These are phyloP conservation scores for Drosophila atroscutellata DNA, from an alignment of 2,888 invertebrate genomes.

Conservation along the genomic window DNA sequence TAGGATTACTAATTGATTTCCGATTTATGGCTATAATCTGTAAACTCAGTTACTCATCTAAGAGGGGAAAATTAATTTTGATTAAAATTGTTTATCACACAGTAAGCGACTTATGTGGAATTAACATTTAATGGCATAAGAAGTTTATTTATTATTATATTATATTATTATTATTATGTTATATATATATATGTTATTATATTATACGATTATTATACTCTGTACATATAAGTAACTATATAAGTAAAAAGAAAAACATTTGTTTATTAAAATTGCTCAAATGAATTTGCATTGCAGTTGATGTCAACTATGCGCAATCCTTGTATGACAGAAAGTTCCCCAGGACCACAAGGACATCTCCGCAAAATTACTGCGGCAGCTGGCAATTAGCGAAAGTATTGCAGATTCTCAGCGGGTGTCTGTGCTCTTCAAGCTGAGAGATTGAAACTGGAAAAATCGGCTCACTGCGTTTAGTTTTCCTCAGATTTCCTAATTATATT, in stretches of 20 bases:
- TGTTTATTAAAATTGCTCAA: too few relatives aligned
- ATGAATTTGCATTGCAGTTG: not conserved
- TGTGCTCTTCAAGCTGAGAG: not conserved
- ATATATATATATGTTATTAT: too few relatives aligned
- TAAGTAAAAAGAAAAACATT: too few relatives aligned
- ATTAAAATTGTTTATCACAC: not conserved
- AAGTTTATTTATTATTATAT: too few relatives aligned
- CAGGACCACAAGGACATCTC: not conserved
- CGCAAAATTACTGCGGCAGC: not conserved
- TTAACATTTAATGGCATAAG: not conserved
- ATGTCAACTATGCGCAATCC: not conserved
- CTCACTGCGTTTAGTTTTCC: not conserved
- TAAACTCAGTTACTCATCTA: too few relatives aligned
- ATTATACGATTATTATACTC: not conserved
- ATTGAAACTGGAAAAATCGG: not conserved
- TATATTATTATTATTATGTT: too few relatives aligned
- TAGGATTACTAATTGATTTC: not conserved
- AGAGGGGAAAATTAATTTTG: not conserved
- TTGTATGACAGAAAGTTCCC: not conserved
- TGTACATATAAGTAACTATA: not conserved
- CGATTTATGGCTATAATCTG: not conserved
- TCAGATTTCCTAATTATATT: not conserved
- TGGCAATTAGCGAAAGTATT: not conserved
- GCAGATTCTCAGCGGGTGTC: not conserved
- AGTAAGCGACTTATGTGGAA: too few relatives aligned